Evolutionary conservation across 2,113 vertebrate species (phyloP).

Genomic region (Hydrolagus affinis): DNA sequence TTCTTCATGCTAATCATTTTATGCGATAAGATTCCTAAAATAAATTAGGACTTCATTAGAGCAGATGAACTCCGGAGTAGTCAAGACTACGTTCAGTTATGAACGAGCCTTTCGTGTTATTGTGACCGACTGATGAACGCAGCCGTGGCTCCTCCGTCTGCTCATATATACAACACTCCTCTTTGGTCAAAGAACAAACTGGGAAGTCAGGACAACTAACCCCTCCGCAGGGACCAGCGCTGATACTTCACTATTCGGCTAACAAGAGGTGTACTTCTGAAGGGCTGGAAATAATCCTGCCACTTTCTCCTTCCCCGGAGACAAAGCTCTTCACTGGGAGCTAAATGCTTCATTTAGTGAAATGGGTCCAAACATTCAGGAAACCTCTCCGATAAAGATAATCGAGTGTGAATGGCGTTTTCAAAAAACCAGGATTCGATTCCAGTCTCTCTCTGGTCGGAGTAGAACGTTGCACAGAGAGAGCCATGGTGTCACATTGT

Average conservation of each 20-base stretch:
- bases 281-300: not conserved
- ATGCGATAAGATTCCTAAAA: not conserved
- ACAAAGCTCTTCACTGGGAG: not conserved
- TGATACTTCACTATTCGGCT: not conserved
- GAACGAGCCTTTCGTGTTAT: not conserved
- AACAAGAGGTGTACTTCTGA: not conserved
- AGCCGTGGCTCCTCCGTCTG: not conserved
- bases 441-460: not conserved
- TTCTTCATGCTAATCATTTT: not conserved
- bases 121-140: not conserved
- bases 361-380: not conserved
- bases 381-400: constrained; percentile 8
- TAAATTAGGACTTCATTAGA: not conserved
- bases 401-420: constrained; percentile 18
- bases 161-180: no score
- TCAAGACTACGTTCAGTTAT: not conserved
- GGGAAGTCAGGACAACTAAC: not conserved
- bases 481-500: not conserved
- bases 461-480: not conserved
- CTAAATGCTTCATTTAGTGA: constrained; percentile 22
- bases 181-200: not conserved
- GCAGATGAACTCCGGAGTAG: not conserved
- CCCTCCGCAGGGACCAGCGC: not conserved
- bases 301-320: not conserved
- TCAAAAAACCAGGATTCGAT: constrained; percentile 4